phyloP scores from a whole-genome alignment of 64 coral and sea anemone species.

The Montipora capricornis region DNA sequence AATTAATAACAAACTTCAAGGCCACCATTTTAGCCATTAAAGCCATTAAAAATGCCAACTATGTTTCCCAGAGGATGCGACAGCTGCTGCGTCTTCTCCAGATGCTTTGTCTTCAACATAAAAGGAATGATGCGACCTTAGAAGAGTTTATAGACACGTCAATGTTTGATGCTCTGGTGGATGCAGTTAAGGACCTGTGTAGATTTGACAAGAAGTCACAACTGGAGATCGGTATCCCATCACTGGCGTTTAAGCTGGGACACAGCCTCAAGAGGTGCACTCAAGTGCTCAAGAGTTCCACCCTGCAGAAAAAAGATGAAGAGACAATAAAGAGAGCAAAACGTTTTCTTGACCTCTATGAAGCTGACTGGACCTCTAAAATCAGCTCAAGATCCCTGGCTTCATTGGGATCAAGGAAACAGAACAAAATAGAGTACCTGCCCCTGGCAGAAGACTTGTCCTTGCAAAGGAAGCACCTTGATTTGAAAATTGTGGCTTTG shows the following conservation, averaged over 20 bases:
- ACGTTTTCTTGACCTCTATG: conserved; percentile 50
- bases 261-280: conserved; percentile 37
- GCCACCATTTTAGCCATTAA: conserved; percentile 18
- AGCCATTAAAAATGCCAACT: conserved; percentile 13
- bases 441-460: conserved; percentile 23
- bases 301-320: conserved; percentile 11
- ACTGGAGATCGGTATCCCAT: background rate
- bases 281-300: background rate
- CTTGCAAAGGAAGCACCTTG: background rate
- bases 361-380: conserved; percentile 32
- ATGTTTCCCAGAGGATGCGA: conserved; percentile 44
- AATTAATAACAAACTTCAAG: background rate
- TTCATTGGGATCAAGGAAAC: conserved; percentile 7
- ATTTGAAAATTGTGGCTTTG: background rate
- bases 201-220: conserved; percentile 4
- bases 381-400: conserved; percentile 26
- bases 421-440: conserved; percentile 29
- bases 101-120: background rate
- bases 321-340: background rate
- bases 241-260: conserved; percentile 4
- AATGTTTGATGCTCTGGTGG: conserved; percentile 33
- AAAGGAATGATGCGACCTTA: background rate
- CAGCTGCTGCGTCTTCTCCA: conserved; percentile 24
- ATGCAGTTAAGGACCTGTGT: conserved; percentile 15
- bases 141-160: background rate